Conservation (phyloP, 30 jellyfish, hydroid and myxozoan species). For the Pelagia noctiluca region DNA sequence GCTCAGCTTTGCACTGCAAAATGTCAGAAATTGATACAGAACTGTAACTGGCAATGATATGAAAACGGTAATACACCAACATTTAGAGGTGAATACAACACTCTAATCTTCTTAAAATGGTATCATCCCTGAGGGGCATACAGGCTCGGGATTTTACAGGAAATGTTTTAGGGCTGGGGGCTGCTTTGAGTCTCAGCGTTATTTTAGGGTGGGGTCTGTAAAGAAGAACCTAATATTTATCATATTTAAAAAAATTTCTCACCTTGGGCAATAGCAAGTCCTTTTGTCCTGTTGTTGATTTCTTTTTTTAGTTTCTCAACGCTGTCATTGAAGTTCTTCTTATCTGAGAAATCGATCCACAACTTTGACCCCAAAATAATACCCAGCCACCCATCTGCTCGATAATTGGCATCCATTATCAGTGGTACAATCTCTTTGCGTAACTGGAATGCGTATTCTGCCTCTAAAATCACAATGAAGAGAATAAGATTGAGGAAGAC, state of each 20-base stretch:
- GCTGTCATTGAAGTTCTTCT: background rate
- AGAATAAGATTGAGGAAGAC: background rate
- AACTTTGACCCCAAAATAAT: conserved; percentile 73
- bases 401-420: conserved; percentile 63
- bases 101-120: too few species aligned
- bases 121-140: background rate
- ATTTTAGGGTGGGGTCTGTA: background rate
- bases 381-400: conserved; percentile 91
- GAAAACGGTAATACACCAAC: too few species aligned
- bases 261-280: background rate
- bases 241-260: background rate
- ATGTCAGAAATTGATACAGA: too few species aligned
- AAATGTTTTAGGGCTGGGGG: background rate
- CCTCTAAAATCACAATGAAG: conserved; percentile 39
- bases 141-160: background rate
- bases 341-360: conserved; percentile 68
- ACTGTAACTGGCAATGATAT: too few species aligned
- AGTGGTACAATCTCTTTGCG: conserved; percentile 59
- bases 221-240: background rate
- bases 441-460: conserved; percentile 81
- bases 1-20: background rate
- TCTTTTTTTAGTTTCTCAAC: background rate
- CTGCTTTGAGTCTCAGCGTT: background rate
- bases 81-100: too few species aligned
- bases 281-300: background rate